phyloP scores from a whole-genome alignment of 2,113 vertebrate species.

The Protobothrops flavoviridis region DNA sequence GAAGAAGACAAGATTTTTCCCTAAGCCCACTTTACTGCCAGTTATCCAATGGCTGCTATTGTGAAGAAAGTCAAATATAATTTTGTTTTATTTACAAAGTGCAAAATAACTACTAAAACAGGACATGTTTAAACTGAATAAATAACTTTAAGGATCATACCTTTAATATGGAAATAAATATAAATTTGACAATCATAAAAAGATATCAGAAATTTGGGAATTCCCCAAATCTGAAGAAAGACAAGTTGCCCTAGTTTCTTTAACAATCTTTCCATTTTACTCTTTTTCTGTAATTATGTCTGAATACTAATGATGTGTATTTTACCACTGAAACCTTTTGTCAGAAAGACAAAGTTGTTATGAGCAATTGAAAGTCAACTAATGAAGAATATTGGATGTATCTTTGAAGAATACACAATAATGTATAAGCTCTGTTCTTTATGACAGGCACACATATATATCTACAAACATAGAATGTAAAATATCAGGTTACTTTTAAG shows the following conservation, averaged over 20 bases:
- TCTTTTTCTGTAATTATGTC: constrained; percentile 55
- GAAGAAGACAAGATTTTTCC: background rate
- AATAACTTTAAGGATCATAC: background rate
- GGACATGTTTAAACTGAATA: background rate
- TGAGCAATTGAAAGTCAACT: constrained; percentile 65
- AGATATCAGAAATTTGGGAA: background rate
- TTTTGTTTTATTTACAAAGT: background rate
- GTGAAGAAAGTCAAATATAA: background rate
- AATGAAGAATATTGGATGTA: constrained; percentile 69
- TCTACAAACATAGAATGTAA: constrained; percentile 26
- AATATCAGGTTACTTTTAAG: constrained; percentile 50
- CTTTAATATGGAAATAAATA: background rate
- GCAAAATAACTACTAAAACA: background rate
- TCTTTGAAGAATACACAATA: background rate
- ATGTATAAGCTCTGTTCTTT: constrained; percentile 31
- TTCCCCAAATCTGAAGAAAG: constrained; percentile 37
- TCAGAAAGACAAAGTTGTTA: constrained; percentile 61
- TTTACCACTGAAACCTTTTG: constrained; percentile 67
- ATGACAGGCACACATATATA: background rate
- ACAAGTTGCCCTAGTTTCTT: constrained; percentile 34
- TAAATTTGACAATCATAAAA: background rate
- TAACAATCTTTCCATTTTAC: constrained; percentile 59
- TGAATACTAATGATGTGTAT: constrained; percentile 69
- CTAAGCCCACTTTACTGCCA: background rate
- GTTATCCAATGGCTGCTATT: background rate